phyloP scores from a whole-genome alignment of 1,140 invertebrate species.

The Bacillus rossius region DNA sequence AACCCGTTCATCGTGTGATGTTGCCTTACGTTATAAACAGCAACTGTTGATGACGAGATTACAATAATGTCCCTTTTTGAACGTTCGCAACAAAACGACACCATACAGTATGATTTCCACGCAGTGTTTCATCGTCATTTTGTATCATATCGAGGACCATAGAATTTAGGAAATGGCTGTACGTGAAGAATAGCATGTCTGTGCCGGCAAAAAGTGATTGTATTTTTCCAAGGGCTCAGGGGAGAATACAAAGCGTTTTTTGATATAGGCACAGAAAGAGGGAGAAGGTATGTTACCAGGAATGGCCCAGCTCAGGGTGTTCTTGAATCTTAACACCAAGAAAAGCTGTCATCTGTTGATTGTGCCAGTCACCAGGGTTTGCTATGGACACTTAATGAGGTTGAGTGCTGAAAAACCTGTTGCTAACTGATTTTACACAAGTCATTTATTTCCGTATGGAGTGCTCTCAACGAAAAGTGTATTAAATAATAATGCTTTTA shows the following conservation, averaged over 20 bases:
- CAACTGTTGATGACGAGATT: not conserved
- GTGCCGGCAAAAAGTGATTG: not conserved
- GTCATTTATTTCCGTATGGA: too few species aligned
- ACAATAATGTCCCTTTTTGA: not conserved
- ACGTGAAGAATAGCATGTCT: not conserved
- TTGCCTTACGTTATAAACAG: not conserved
- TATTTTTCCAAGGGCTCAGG: constrained; percentile 4
- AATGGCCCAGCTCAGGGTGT: too few species aligned
- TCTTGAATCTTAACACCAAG: too few species aligned
- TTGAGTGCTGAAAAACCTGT: too few species aligned
- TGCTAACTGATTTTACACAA: too few species aligned
- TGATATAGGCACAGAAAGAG: not conserved
- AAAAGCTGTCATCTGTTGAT: too few species aligned
- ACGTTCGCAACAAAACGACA: not conserved
- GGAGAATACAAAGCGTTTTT: not conserved
- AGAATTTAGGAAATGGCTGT: not conserved
- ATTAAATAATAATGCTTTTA: too few species aligned
- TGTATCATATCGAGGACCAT: not conserved
- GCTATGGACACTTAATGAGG: too few species aligned
- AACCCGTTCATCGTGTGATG: not conserved
- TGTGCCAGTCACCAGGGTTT: too few species aligned
- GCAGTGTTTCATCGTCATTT: not conserved
- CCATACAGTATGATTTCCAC: not conserved
- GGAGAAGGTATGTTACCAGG: too few species aligned
- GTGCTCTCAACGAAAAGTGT: too few species aligned